Conservation (phyloP, 37 sponge, comb jelly and placozoan genomes). For the Hexactinellida sp. region DNA sequence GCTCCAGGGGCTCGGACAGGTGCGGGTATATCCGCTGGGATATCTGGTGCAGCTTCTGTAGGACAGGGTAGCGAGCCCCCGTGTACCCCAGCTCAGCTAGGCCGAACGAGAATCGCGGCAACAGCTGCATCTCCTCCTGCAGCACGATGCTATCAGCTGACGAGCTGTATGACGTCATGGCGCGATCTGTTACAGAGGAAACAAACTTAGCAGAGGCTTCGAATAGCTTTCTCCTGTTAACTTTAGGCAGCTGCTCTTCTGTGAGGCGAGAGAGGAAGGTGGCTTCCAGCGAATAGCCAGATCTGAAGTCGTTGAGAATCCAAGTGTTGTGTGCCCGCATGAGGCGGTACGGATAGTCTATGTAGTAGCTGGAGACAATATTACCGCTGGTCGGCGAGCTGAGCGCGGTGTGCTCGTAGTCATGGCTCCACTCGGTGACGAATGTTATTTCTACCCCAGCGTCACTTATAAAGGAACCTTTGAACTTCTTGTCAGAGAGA, state of each 20-base stretch:
- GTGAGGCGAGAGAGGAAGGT: neutral
- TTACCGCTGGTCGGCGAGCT: neutral
- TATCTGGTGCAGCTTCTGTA: neutral
- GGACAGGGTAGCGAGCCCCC: neutral
- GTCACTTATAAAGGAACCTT: conserved; percentile 6
- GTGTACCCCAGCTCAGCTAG: neutral
- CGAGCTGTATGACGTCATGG: neutral
- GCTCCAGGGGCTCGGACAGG: neutral
- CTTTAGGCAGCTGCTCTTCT: neutral
- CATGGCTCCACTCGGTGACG: neutral
- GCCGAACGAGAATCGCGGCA: neutral
- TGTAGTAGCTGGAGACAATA: neutral
- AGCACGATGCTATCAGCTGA: too few species aligned
- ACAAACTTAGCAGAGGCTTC: neutral
- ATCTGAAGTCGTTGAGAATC: neutral
- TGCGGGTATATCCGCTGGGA: neutral
- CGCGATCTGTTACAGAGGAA: neutral
- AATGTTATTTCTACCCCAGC: neutral
- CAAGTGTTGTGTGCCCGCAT: neutral
- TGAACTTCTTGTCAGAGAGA: neutral
- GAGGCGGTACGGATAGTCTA: neutral
- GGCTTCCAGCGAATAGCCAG: neutral
- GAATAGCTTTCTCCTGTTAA: neutral
- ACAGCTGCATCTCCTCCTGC: neutral
- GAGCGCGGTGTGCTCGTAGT: neutral